Evolutionary conservation across 2,113 vertebrate genomes (phyloP).

Genomic region (Lagenorhynchus albirostris): DNA sequence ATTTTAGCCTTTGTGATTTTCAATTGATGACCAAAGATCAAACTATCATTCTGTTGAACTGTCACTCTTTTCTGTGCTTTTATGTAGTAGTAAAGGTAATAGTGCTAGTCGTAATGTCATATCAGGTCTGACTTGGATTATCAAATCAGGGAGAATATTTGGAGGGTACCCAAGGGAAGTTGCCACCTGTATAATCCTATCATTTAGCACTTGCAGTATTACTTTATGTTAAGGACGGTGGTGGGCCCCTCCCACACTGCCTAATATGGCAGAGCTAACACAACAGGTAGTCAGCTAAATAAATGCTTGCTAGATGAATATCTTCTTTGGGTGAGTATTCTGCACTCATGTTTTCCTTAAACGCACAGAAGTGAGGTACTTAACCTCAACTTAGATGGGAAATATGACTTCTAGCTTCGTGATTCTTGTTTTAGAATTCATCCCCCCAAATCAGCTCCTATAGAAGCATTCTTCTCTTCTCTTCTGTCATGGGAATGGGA

Average conservation of each 20-base stretch:
- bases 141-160: neutral
- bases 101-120: too few species aligned
- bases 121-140: neutral
- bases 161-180: neutral
- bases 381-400: accelerated
- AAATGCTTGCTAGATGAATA: too few species aligned
- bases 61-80: neutral
- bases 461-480: neutral
- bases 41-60: neutral
- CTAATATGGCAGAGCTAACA: accelerated
- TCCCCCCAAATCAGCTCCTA: too few species aligned
- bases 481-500: neutral
- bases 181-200: neutral
- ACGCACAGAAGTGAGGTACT: neutral
- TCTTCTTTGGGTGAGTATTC: neutral
- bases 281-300: neutral
- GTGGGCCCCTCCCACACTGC: neutral
- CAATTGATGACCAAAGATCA: neutral
- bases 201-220: neutral
- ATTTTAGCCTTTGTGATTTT: neutral
- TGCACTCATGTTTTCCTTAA: neutral
- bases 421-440: neutral
- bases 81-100: neutral
- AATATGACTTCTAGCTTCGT: neutral
- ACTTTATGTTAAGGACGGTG: neutral